phyloP scores from a whole-genome alignment of 2,797 vertebrate genomes.

The Propithecus deckenii region DNA sequence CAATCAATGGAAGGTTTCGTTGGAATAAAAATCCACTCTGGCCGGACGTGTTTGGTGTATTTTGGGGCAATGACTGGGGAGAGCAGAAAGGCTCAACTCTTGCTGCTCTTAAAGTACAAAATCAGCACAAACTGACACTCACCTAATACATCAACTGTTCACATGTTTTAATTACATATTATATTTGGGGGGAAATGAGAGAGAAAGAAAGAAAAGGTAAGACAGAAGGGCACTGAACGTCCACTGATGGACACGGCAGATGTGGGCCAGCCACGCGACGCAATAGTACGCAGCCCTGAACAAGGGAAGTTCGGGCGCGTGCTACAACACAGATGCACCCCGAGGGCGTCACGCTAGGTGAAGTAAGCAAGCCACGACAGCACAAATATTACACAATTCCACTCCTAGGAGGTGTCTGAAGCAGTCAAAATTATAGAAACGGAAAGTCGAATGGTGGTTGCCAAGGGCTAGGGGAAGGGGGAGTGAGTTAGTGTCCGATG shows the following conservation, averaged over 20 bases:
- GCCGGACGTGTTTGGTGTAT: background rate
- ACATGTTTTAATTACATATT: background rate
- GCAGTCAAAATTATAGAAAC: background rate
- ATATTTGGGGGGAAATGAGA: background rate
- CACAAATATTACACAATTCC: background rate
- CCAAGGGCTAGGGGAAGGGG: background rate
- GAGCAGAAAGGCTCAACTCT: background rate
- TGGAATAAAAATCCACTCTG: background rate
- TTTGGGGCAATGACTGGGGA: background rate
- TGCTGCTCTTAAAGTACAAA: background rate
- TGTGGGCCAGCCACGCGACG: background rate
- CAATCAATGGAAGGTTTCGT: background rate
- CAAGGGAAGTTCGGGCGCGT: background rate
- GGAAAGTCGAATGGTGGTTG: background rate
- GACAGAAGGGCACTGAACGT: background rate
- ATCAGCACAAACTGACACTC: background rate
- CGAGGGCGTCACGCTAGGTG: background rate
- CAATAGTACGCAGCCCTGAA: background rate
- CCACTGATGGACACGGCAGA: background rate
- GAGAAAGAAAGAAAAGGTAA: background rate
- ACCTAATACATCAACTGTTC: background rate
- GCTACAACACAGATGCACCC: too few species aligned
- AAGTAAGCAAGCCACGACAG: background rate
- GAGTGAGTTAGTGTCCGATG: background rate
- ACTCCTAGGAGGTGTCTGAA: background rate